phyloP scores from a whole-genome alignment of 2,113 vertebrate species.

The Dipodomys stephensi region DNA sequence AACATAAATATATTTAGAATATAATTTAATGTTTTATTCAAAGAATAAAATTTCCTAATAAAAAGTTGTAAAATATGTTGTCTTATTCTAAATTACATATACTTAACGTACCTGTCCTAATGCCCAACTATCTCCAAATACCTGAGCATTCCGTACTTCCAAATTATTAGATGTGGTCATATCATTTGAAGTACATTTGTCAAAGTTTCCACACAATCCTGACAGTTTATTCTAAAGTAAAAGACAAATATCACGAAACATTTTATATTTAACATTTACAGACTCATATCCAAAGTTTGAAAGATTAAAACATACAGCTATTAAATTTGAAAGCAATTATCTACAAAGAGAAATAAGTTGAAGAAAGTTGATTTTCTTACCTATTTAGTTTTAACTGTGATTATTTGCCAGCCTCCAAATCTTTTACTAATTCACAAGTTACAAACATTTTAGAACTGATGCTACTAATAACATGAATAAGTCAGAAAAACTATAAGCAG shows the following conservation, averaged over 20 bases:
- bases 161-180: conserved; percentile 98
- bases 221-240: conserved; percentile 91
- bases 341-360: conserved; percentile 2
- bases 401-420: not conserved
- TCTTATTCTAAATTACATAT: not conserved
- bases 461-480: not conserved
- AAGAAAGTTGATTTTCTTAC: not conserved
- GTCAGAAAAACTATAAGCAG: not conserved
- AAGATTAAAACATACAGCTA: not conserved
- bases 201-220: conserved; percentile 98
- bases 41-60: not conserved
- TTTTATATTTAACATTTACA: conserved; percentile 46
- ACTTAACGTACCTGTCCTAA: conserved; percentile 93
- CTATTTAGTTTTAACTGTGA: conserved; percentile 13
- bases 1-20: not conserved
- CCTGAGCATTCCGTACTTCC: conserved; percentile 97
- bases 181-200: conserved; percentile 98
- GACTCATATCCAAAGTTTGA: not conserved
- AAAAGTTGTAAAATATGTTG: not conserved
- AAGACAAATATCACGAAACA: conserved; percentile 11
- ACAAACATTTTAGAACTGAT: not conserved
- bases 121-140: conserved; percentile 98
- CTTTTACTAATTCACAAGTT: not conserved
- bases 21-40: not conserved
- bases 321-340: not conserved